Evolutionary conservation across 2,888 invertebrate genomes (phyloP).

Genomic region (Ectemnius cavifrons): DNA sequence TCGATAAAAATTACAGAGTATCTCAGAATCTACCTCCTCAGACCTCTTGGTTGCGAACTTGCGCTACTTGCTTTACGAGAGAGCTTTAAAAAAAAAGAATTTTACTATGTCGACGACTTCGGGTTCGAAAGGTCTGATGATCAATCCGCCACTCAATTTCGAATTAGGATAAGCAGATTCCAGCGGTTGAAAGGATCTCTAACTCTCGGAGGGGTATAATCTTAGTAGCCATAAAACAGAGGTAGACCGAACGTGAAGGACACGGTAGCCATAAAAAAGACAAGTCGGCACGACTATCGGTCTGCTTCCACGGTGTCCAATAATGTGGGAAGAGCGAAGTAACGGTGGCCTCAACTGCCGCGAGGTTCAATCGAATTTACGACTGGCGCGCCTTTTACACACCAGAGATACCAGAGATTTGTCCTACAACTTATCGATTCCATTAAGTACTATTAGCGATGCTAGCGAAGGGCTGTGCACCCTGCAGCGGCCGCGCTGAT

Average conservation of each 20-base stretch:
- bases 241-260: constrained; percentile 41
- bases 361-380: constrained; percentile 58
- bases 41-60: neutral
- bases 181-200: constrained; percentile 66
- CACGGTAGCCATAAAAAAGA: constrained; percentile 51
- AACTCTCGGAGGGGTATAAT: constrained; percentile 38
- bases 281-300: constrained; percentile 13
- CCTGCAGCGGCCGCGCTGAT: constrained; percentile 8
- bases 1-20: neutral
- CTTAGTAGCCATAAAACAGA: constrained; percentile 48
- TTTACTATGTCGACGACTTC: too few relatives aligned
- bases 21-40: neutral
- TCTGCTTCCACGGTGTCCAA: constrained; percentile 12
- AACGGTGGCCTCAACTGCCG: constrained; percentile 14
- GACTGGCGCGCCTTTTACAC: constrained; percentile 49
- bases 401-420: constrained; percentile 59
- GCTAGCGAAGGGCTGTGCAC: constrained; percentile 15
- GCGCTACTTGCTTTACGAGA: too few relatives aligned
- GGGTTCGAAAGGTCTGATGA: too few relatives aligned
- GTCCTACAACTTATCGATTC: constrained; percentile 71
- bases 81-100: too few relatives aligned
- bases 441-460: constrained; percentile 69
- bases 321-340: constrained; percentile 31
- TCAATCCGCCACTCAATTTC: too few relatives aligned
- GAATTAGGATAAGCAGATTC: constrained; percentile 46